Conservation (phyloP, 2,888 invertebrate species). For the Phyto melanocephala region DNA sequence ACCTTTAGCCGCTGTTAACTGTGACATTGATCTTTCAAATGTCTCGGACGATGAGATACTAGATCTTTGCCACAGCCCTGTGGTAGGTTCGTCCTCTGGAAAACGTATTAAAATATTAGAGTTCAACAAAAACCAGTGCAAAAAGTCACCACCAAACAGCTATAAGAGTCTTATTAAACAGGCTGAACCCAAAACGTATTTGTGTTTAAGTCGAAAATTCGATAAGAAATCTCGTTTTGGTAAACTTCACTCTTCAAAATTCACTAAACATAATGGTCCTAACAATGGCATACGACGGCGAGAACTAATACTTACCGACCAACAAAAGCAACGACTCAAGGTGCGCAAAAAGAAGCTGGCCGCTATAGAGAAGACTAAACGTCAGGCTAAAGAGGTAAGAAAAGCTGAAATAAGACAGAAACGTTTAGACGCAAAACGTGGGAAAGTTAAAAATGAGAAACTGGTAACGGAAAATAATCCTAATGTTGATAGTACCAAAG, state of each 20-base stretch:
- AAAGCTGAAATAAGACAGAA: conserved; percentile 63
- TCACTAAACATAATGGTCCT: conserved; percentile 64
- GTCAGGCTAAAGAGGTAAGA: conserved; percentile 69
- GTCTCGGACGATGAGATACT: conserved; percentile 67
- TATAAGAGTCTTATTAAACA: conserved; percentile 79
- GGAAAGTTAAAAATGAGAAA: conserved; percentile 17
- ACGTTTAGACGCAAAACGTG: conserved; percentile 58
- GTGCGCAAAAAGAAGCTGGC: conserved; percentile 70
- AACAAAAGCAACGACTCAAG: conserved; percentile 73
- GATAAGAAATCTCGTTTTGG: conserved; percentile 74
- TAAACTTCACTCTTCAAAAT: conserved; percentile 69
- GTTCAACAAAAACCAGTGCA: conserved; percentile 70
- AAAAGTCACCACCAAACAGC: conserved; percentile 76
- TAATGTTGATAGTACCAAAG: background rate
- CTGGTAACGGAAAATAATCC: conserved; percentile 14
- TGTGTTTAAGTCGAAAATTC: conserved; percentile 75
- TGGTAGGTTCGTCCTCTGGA: conserved; percentile 45
- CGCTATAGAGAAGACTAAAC: conserved; percentile 69
- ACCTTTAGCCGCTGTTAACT: conserved; percentile 57
- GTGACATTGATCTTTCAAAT: conserved; percentile 65
- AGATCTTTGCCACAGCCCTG: conserved; percentile 67
- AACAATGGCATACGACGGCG: conserved; percentile 70
- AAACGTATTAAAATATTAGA: conserved; percentile 75
- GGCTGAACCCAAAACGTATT: conserved; percentile 77
- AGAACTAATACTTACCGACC: conserved; percentile 75